Percentiles rank a stretch among this genome's conserved stretches.
Conservation (phyloP, 1,140 invertebrate genomes). For the Mya arenaria region DNA sequence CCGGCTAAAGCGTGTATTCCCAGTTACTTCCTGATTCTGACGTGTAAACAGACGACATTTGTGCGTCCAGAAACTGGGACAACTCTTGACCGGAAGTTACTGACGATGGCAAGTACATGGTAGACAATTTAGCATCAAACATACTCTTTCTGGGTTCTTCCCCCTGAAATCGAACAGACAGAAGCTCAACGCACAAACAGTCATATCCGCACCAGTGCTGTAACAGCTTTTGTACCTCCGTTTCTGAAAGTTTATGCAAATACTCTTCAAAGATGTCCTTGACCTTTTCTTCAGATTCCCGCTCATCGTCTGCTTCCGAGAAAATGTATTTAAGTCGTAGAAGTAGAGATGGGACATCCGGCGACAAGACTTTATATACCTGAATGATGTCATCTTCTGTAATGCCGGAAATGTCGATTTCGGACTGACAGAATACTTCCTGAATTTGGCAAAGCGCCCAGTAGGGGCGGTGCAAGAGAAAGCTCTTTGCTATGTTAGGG, state of each 20-base stretch:
- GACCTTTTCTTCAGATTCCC: constrained; percentile 29
- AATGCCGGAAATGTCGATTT: constrained; percentile 10
- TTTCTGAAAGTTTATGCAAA: constrained; percentile 30
- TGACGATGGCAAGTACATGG: constrained; percentile 18
- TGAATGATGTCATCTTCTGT: constrained; percentile 21
- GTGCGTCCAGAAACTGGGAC: constrained; percentile 13
- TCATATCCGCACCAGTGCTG: constrained; percentile 41
- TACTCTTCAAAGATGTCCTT: constrained; percentile 46
- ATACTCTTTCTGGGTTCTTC: neutral
- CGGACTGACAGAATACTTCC: constrained; percentile 13
- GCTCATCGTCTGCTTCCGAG: neutral
- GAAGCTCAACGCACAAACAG: constrained; percentile 15
- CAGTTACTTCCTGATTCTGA: neutral
- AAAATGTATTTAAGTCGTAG: constrained; percentile 18
- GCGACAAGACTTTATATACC: constrained; percentile 28
- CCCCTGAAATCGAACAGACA: constrained; percentile 26
- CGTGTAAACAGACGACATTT: neutral
- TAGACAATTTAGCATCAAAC: constrained; percentile 3
- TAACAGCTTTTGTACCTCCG: neutral
- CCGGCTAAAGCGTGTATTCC: constrained; percentile 34
- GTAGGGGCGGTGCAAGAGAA: constrained; percentile 35
- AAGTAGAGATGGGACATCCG: constrained; percentile 18
- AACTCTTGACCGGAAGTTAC: constrained; percentile 27
- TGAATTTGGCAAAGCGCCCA: constrained; percentile 45
- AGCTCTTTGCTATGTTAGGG: constrained; percentile 32